phyloP scores from a whole-genome alignment of 2,888 invertebrate genomes.

The Margaritifera margaritifera region DNA sequence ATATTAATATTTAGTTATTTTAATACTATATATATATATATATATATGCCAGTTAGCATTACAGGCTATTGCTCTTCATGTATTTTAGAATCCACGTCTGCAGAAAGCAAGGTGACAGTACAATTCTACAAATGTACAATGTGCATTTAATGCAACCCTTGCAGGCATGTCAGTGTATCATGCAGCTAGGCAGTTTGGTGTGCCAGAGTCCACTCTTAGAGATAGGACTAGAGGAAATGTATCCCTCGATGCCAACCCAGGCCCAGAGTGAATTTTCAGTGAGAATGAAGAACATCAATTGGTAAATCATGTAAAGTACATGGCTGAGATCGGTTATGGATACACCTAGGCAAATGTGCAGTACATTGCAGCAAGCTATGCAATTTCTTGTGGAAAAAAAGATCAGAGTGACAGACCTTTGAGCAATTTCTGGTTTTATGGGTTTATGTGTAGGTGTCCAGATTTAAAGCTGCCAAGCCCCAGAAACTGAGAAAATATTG shows the following conservation, averaged over 20 bases:
- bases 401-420: not conserved
- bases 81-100: too few species aligned
- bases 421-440: conserved; percentile 6
- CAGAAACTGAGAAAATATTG: too few species aligned
- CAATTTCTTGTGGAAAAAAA: not conserved
- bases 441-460: too few species aligned
- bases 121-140: conserved; percentile 1
- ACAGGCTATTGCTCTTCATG: too few species aligned
- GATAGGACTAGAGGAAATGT: too few species aligned
- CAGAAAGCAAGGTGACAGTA: conserved; percentile 1
- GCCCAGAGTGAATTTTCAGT: not conserved
- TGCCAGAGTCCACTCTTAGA: not conserved
- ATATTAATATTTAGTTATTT: too few species aligned
- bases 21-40: too few species aligned
- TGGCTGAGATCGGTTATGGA: conserved; percentile 4
- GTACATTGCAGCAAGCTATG: conserved; percentile 5
- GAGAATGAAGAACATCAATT: conserved; percentile 5
- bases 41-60: too few species aligned
- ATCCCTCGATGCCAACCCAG: not conserved
- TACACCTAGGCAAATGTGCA: conserved; percentile 2
- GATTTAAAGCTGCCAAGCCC: conserved; percentile 3
- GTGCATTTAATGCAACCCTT: too few species aligned
- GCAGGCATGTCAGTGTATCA: conserved; percentile 1
- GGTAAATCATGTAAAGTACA: conserved; percentile 1
- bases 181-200: not conserved